A percentile compares a stretch with the other conserved stretches of the same genome.
Conservation (phyloP, 2,888 invertebrate species). For the Stenichneumon culpator region DNA sequence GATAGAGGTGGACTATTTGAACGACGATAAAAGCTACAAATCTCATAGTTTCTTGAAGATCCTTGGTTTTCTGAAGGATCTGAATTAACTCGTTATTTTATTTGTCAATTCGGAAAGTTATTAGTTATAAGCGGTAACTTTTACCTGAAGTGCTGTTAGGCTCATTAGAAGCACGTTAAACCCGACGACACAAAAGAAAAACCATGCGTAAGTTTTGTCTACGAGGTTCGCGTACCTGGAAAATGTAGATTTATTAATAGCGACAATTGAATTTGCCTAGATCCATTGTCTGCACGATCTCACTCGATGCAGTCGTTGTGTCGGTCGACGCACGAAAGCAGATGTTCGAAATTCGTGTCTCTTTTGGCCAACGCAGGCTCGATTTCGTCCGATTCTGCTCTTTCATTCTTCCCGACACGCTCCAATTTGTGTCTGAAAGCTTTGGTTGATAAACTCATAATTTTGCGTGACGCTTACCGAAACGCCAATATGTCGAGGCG, state of each 20-base stretch:
- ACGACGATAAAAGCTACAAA: not conserved
- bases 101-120: too few species aligned
- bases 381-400: not conserved
- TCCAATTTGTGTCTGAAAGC: constrained; percentile 22
- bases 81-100: not conserved
- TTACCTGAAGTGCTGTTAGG: not conserved
- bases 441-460: too few species aligned
- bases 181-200: not conserved
- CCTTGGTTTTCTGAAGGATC: not conserved
- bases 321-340: constrained; percentile 34
- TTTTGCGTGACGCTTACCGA: too few species aligned
- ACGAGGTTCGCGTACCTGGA: not conserved
- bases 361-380: not conserved
- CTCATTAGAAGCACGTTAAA: not conserved
- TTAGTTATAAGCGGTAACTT: not conserved
- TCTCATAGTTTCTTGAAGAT: not conserved
- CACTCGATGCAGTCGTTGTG: constrained; percentile 50
- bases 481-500: too few species aligned
- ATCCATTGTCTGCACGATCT: not conserved
- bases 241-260: not conserved
- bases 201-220: not conserved
- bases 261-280: not conserved
- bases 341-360: constrained; percentile 4
- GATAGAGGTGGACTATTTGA: not conserved
- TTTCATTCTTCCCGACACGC: constrained; percentile 11